These are phyloP conservation scores for Girardinus metallicus DNA, from an alignment of 2,797 vertebrate species.

Conservation along the genomic window DNA sequence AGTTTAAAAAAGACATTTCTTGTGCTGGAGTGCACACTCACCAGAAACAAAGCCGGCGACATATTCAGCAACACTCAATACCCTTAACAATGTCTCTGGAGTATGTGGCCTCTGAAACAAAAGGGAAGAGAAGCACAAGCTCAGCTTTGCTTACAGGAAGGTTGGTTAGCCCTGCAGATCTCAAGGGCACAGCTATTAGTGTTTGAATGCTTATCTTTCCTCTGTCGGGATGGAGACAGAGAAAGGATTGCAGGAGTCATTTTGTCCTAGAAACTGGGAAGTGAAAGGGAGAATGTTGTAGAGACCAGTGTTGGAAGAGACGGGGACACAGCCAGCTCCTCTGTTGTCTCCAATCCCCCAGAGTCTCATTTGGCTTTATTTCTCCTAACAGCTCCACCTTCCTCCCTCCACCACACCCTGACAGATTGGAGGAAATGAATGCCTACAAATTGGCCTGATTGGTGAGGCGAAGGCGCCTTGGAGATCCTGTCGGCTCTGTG, in stretches of 20 bases:
- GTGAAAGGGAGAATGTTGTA: slow-evolving; percentile 14
- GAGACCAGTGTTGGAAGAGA: slow-evolving; percentile 22
- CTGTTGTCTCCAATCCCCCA: slow-evolving; percentile 58
- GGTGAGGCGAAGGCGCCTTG: slow-evolving; percentile 44
- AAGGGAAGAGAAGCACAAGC: slow-evolving; percentile 6
- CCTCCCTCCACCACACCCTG: slow-evolving; percentile 40
- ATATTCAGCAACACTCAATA: slow-evolving; percentile 18
- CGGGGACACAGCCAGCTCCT: slow-evolving; percentile 35
- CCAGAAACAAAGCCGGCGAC: slow-evolving; percentile 8
- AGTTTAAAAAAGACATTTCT: slow-evolving; percentile 4
- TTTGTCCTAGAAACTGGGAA: slow-evolving; percentile 28
- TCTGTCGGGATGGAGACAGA: slow-evolving; percentile 11
- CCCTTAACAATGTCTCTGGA: slow-evolving; percentile 44
- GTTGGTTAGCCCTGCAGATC: slow-evolving; percentile 15
- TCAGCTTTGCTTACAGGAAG: slow-evolving; percentile 25
- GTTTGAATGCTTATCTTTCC: slow-evolving; percentile 35
- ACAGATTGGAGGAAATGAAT: slow-evolving; percentile 70
- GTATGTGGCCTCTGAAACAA: slow-evolving; percentile 20
- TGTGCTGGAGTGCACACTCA: background rate
- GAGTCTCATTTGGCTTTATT: slow-evolving; percentile 72
- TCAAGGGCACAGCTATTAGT: slow-evolving; percentile 6
- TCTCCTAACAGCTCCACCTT: slow-evolving; percentile 35
- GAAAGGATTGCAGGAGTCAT: slow-evolving; percentile 32
- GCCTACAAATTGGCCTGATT: slow-evolving; percentile 70
- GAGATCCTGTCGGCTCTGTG: slow-evolving; percentile 35